These are phyloP conservation scores for Datnioides undecimradiatus DNA, from an alignment of 2,113 vertebrate species.

Conservation along the genomic window DNA sequence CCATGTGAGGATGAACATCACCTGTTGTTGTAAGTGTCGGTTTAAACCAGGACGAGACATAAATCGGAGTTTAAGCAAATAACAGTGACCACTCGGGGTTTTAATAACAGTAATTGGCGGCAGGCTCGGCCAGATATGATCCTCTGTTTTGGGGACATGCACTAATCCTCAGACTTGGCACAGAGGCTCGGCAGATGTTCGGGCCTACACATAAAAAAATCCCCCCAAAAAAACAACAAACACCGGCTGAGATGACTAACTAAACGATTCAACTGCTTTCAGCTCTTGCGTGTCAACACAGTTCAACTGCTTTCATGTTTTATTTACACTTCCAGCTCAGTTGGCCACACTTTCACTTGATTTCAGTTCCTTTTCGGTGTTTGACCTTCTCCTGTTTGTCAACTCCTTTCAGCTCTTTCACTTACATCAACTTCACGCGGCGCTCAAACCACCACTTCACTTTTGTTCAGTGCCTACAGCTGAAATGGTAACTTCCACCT, in stretches of 20 bases:
- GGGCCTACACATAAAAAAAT: not conserved
- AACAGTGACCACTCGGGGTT: conserved; percentile 5
- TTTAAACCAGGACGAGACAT: not conserved
- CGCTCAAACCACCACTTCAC: no score
- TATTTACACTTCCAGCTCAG: not conserved
- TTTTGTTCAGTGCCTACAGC: no score
- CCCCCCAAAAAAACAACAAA: not conserved
- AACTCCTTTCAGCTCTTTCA: no score
- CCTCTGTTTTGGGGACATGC: conserved; percentile 31
- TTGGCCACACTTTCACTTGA: not conserved
- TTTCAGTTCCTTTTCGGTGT: not conserved
- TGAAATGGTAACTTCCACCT: not conserved
- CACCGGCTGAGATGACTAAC: not conserved
- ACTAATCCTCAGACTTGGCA: conserved; percentile 43
- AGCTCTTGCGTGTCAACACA: no score
- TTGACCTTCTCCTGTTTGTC: no score
- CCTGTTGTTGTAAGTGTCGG: not conserved
- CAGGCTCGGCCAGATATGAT: conserved; percentile 23
- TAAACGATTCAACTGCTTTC: not conserved
- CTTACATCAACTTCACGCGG: no score
- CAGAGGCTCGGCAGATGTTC: conserved; percentile 48
- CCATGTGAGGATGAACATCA: no score
- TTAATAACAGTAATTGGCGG: conserved; percentile 36
- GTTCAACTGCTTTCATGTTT: not conserved
- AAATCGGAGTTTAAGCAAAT: conserved; percentile 10